These are phyloP conservation scores for Eremophila alpestris DNA, from an alignment of 2,797 vertebrate genomes.

Conservation along the genomic window DNA sequence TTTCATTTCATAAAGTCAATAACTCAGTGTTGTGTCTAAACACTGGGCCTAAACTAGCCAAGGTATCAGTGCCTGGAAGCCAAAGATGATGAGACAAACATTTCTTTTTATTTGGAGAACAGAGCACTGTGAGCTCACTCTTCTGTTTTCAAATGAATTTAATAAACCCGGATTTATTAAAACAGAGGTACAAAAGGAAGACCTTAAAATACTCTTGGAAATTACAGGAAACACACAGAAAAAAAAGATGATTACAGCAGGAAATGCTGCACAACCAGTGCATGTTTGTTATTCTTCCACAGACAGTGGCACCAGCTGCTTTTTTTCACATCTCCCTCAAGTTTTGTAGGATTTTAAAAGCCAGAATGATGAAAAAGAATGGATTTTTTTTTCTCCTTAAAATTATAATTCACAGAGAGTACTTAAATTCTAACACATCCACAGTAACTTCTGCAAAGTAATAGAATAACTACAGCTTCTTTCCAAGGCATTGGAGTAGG, in stretches of 20 bases:
- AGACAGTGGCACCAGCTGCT: neutral
- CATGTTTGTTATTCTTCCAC: neutral
- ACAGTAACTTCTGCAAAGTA: neutral
- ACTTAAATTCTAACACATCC: rapidly evolving
- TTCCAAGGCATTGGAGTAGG: rapidly evolving
- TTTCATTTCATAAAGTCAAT: neutral
- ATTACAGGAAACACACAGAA: neutral
- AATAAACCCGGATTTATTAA: neutral
- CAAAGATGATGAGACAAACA: neutral
- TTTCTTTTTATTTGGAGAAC: neutral
- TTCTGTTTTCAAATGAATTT: neutral
- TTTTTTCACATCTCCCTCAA: neutral
- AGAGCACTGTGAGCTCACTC: neutral
- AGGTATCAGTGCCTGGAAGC: neutral
- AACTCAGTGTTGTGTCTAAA: neutral
- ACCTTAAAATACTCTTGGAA: neutral
- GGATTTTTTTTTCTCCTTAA: neutral
- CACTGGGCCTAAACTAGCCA: neutral
- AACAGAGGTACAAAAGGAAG: neutral
- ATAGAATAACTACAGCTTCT: rapidly evolving
- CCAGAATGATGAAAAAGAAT: rapidly evolving
- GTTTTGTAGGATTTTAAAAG: neutral
- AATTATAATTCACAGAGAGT: rapidly evolving
- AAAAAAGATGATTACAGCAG: neutral
- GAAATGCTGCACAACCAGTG: neutral